phyloP scores from a whole-genome alignment of 1,140 invertebrate species.

The Aphaenogaster floridana region DNA sequence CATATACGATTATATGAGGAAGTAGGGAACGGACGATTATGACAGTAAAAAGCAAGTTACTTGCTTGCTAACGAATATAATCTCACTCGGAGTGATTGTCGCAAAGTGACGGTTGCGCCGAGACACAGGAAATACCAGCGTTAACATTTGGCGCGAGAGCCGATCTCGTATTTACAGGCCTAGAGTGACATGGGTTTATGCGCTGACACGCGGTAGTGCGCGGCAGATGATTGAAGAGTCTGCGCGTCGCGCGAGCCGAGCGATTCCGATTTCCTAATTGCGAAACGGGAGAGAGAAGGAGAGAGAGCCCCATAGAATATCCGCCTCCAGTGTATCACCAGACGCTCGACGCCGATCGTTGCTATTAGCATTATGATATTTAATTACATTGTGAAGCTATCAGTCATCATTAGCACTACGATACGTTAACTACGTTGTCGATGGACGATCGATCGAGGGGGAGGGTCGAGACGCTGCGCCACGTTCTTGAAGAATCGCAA shows the following conservation, averaged over 20 bases:
- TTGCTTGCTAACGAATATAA: neutral
- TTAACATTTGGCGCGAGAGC: constrained; percentile 8
- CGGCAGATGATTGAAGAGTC: constrained; percentile 40
- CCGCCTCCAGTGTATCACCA: neutral
- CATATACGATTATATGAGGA: too few species aligned
- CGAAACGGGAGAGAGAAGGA: neutral
- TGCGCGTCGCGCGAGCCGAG: neutral
- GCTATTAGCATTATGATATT: constrained; percentile 26
- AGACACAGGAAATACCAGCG: constrained; percentile 7
- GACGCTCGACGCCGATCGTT: neutral
- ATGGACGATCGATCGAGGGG: neutral
- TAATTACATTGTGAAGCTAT: constrained; percentile 20
- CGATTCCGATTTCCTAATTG: constrained; percentile 48
- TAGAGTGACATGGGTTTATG: constrained; percentile 25
- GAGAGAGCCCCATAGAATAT: neutral
- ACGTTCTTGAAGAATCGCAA: neutral
- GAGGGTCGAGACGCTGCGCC: neutral
- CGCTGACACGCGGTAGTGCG: constrained; percentile 24
- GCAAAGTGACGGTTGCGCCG: neutral
- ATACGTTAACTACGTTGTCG: constrained; percentile 14
- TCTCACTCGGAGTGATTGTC: neutral
- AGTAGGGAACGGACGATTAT: neutral
- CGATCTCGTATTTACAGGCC: constrained; percentile 8
- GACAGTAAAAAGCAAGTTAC: neutral
- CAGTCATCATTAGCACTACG: constrained; percentile 26